Percentiles rank a stretch among this genome's conserved stretches.
Conservation (phyloP, 2,113 vertebrate genomes). For the Myotis brandtii region DNA sequence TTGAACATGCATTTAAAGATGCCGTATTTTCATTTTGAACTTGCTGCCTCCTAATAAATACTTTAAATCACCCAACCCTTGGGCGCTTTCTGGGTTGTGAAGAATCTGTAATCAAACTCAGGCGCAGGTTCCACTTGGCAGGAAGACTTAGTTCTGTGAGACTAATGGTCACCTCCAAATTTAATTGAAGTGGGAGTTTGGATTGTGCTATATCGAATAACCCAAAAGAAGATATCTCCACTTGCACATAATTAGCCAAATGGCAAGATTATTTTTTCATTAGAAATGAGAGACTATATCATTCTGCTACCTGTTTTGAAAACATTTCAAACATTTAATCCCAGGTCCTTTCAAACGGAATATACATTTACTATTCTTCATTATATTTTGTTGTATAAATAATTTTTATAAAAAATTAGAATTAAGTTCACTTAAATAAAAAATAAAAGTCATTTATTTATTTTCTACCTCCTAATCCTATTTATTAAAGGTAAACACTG, state of each 20-base stretch:
- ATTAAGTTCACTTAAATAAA: neutral
- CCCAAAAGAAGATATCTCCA: neutral
- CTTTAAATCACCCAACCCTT: neutral
- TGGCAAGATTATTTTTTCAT: neutral
- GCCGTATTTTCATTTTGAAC: conserved; percentile 21
- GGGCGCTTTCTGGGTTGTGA: neutral
- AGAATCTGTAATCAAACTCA: neutral
- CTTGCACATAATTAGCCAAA: neutral
- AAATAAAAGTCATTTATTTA: neutral
- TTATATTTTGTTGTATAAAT: neutral
- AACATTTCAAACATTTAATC: neutral
- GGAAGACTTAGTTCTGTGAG: neutral
- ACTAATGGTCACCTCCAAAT: neutral
- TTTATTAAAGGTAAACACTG: neutral
- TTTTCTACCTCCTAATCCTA: neutral
- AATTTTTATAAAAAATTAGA: conserved; percentile 18
- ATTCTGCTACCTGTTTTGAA: neutral
- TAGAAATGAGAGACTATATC: conserved; percentile 33
- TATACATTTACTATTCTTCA: neutral
- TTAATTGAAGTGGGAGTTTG: neutral
- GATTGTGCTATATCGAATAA: neutral
- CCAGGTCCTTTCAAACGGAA: neutral
- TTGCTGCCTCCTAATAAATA: neutral
- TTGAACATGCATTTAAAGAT: neutral
- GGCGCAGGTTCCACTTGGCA: neutral